Evolutionary conservation across 37 sponge, comb jelly and placozoan genomes (phyloP).

Genomic region (Mnemiopsis leidyi): DNA sequence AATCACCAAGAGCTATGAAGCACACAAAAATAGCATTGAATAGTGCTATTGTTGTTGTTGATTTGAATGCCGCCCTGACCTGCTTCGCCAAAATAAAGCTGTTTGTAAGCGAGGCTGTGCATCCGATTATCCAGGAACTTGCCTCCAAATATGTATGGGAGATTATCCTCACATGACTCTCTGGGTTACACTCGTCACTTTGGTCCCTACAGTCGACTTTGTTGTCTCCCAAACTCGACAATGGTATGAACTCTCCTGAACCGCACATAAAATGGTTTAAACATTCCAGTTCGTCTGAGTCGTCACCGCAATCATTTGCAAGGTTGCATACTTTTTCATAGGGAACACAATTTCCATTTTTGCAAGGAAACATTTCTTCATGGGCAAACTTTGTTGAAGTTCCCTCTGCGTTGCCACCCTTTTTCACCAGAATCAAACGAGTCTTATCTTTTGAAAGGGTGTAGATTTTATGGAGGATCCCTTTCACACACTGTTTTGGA

Average conservation of each 20-base stretch:
- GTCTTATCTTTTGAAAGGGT: not conserved
- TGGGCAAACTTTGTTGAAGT: not conserved
- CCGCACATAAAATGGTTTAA: not conserved
- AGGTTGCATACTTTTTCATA: not conserved
- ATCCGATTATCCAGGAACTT: not conserved
- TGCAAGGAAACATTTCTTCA: not conserved
- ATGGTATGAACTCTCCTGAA: slow-evolving; percentile 1
- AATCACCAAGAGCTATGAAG: slow-evolving; percentile 12
- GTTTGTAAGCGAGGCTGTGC: not conserved
- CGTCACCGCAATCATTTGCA: not conserved
- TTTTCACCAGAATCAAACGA: not conserved
- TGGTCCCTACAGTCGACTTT: not conserved
- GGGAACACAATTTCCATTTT: not conserved
- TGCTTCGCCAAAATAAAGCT: not conserved
- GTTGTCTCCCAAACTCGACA: not conserved
- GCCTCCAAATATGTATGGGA: not conserved
- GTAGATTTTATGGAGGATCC: not conserved
- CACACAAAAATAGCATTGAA: slow-evolving; percentile 12
- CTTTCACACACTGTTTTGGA: not conserved
- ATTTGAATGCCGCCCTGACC: not conserved
- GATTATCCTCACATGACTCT: not conserved
- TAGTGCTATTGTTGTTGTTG: not conserved
- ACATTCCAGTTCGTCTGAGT: not conserved
- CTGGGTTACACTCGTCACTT: not conserved
- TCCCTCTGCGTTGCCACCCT: not conserved